Evolutionary conservation across 2,113 vertebrate genomes (phyloP).

Genomic region (Rostratula benghalensis): DNA sequence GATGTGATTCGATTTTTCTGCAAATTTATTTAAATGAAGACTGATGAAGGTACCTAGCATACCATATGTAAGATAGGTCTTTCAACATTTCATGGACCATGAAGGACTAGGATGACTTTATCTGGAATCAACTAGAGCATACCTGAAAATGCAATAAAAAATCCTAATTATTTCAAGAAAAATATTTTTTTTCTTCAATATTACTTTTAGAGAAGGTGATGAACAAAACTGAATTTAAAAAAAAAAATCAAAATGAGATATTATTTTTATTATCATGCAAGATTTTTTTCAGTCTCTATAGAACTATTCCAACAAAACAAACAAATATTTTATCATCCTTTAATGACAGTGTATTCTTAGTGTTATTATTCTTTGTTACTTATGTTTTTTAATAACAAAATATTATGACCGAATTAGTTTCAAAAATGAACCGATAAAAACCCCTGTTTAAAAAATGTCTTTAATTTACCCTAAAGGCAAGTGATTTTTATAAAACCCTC

Average conservation of each 20-base stretch:
- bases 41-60: not conserved
- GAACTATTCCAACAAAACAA: not conserved
- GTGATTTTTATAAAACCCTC: not conserved
- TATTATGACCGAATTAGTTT: not conserved
- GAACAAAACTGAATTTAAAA: not conserved
- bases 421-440: not conserved
- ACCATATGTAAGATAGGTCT: not conserved
- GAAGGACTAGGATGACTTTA: not conserved
- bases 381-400: not conserved
- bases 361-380: not conserved
- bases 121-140: not conserved
- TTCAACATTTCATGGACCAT: not conserved
- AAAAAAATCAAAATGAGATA: not conserved
- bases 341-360: not conserved
- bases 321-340: not conserved
- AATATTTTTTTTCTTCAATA: rapidly evolving
- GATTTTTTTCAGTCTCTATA: not conserved
- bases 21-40: not conserved
- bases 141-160: not conserved
- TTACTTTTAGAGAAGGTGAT: not conserved
- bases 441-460: not conserved
- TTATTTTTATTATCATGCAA: not conserved
- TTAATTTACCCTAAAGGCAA: not conserved
- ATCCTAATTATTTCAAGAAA: not conserved
- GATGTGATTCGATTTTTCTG: not conserved